Evolutionary conservation across 37 sponge, comb jelly and placozoan species (phyloP).

Genomic region (Dysidea cf. avara): DNA sequence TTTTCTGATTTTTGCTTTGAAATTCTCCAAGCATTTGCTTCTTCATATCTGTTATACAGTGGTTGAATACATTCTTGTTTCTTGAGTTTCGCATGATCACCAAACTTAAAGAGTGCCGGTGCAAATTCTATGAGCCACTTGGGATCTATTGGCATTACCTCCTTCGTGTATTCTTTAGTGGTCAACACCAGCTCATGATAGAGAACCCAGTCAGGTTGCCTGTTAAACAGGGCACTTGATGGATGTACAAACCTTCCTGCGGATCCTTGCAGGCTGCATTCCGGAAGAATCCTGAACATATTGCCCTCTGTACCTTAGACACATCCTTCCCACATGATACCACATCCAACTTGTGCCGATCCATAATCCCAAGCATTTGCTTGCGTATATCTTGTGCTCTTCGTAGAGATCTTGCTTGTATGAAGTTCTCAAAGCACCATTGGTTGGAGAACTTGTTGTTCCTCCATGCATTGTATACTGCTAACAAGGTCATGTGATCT

Average conservation of each 20-base stretch:
- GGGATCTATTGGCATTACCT: constrained; percentile 84
- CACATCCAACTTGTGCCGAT: constrained; percentile 95
- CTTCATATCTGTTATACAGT: constrained; percentile 95
- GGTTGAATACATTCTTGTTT: constrained; percentile 92
- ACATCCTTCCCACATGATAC: constrained; percentile 89
- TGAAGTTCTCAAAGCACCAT: constrained; percentile 99
- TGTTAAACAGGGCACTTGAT: constrained; percentile 90
- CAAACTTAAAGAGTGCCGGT: constrained; percentile 92
- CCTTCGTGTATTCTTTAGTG: constrained; percentile 98
- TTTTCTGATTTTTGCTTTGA: constrained; percentile 83
- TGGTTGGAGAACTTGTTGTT: constrained; percentile 93
- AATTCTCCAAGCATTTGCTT: constrained; percentile 97
- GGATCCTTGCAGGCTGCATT: constrained; percentile 97
- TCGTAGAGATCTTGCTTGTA: constrained; percentile 87
- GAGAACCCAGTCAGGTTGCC: constrained; percentile 98
- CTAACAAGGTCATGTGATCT: constrained; percentile 93
- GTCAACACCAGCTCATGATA: constrained; percentile 97
- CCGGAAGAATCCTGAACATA: constrained; percentile 94
- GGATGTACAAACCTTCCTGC: constrained; percentile 98
- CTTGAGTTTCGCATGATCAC: constrained; percentile 95
- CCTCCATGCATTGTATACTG: constrained; percentile 99
- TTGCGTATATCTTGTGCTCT: constrained; percentile 94
- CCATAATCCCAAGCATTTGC: constrained; percentile 99
- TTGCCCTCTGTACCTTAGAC: constrained; percentile 90
- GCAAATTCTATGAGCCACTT: constrained; percentile 99